Base-by-base conservation (phyloP, 2,888 invertebrate species). In the Trichopria drosophilae region DNA sequence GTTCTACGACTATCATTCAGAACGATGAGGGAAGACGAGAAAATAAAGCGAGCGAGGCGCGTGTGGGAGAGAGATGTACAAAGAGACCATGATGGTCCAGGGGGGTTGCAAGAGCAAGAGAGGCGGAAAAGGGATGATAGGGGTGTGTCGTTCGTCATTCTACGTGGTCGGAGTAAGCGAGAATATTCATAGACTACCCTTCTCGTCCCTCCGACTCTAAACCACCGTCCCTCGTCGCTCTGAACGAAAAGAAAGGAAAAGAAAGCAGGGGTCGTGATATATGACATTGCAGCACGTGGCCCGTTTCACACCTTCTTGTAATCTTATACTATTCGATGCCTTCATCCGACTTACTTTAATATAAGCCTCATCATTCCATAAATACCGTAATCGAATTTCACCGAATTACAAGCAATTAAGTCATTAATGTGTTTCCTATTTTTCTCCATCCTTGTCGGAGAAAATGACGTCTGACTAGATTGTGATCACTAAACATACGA, bases 171-270 rank as follows among this genome's bases (percentile, higher is more conserved):
- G 51, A 57, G 58, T 60, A 62, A 62, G 61, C 60, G 60, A 53
- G 72, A 71, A 73, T 73, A 72, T 72, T 73, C 73, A 70, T 71
- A 66, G 68, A 68, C 66, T 61, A 28, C 49, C 54, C 57, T 56
- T 52, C 51, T 46, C 31, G 41, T 22, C 45, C 31, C 43, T 37
- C 46, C 41, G 19, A 19, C 44, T 44, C 37, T 43, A 7, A 31
- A 23, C 36, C 46, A 45, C 51, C 43, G 40, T 42, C 46, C 53
- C 46, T 56, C 55, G 48, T 40, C 42, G 29, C 23, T 31, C 39
- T 28, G 39, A 13, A 22, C 51, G 43, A 54, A 57, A 50, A 53
- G 55, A 50, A 42, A 35, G 34, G 40, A 23, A 48, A 37, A 53
- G 54, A 54, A 56, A 23, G 57, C 57, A 61, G 60, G 60, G 62